Evolutionary conservation across 2,888 invertebrate genomes (phyloP).

Genomic region (Acrobasis repandana): DNA sequence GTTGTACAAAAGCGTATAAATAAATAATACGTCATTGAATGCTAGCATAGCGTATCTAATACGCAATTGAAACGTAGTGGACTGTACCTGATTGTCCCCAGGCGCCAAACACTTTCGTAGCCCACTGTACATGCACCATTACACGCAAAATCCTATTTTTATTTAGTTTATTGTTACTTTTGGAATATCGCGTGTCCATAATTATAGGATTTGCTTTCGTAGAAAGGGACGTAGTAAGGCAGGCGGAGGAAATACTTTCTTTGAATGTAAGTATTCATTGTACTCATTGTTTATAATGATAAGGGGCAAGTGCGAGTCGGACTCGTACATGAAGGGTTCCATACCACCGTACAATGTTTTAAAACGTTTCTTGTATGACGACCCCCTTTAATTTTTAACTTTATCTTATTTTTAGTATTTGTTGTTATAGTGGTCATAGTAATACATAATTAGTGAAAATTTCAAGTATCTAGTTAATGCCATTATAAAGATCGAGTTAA

Average conservation of each 20-base stretch:
- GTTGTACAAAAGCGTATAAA: too few species aligned
- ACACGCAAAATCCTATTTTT: not conserved
- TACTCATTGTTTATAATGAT: not conserved
- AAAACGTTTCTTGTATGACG: too few species aligned
- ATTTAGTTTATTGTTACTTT: not conserved
- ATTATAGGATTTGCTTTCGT: constrained; percentile 12
- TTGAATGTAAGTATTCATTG: not conserved
- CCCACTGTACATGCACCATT: not conserved
- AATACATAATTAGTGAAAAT: too few species aligned
- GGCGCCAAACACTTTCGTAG: constrained; percentile 15
- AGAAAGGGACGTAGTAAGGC: constrained; percentile 5
- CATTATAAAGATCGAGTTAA: too few species aligned
- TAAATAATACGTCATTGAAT: not conserved
- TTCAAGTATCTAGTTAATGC: too few species aligned
- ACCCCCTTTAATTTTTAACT: too few species aligned
- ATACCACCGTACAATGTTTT: too few species aligned
- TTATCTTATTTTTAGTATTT: too few species aligned
- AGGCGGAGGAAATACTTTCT: constrained; percentile 4
- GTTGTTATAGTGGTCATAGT: too few species aligned
- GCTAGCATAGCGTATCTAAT: not conserved
- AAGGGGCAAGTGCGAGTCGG: too few species aligned
- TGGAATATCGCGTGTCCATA: constrained; percentile 10
- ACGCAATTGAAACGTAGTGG: not conserved
- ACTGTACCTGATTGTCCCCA: constrained; percentile 5
- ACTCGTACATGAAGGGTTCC: too few species aligned